A percentile compares a stretch with the other conserved stretches of the same genome.
Conservation (phyloP, 2,888 invertebrate species). For the Ypsolopha scabrella region DNA sequence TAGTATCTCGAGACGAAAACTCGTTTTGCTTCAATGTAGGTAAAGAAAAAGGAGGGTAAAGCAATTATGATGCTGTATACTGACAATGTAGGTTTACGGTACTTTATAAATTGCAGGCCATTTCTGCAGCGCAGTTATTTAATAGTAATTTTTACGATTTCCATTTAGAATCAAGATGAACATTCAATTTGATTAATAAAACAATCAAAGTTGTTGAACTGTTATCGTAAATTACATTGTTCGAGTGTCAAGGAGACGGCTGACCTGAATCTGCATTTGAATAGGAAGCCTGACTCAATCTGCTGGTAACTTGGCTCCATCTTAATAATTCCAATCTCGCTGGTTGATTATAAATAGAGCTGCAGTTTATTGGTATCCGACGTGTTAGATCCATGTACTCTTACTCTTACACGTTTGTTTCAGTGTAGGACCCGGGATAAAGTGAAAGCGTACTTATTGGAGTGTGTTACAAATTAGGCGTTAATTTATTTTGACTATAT, state of each 20-base stretch:
- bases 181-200: neutral
- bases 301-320: slow-evolving; percentile 50
- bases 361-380: slow-evolving; percentile 22
- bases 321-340: slow-evolving; percentile 60
- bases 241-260: slow-evolving; percentile 47
- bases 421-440: too few relatives aligned
- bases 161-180: neutral
- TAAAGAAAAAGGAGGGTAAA: neutral
- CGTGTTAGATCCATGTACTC: too few relatives aligned
- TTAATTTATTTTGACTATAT: too few relatives aligned
- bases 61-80: too few relatives aligned
- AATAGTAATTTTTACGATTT: neutral
- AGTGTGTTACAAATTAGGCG: too few relatives aligned
- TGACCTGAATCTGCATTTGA: slow-evolving; percentile 64
- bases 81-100: too few relatives aligned
- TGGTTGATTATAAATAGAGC: slow-evolving; percentile 52
- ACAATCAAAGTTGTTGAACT: slow-evolving; percentile 3
- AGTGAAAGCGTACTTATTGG: too few relatives aligned
- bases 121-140: too few relatives aligned
- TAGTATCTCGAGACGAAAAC: neutral
- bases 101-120: too few relatives aligned
- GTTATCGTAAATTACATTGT: slow-evolving; percentile 39
- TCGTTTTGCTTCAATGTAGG: neutral
- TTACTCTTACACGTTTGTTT: too few relatives aligned
- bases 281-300: slow-evolving; percentile 38